Base-by-base conservation (phyloP, 2,888 invertebrate genomes). In the Campoplex capitator region DNA sequence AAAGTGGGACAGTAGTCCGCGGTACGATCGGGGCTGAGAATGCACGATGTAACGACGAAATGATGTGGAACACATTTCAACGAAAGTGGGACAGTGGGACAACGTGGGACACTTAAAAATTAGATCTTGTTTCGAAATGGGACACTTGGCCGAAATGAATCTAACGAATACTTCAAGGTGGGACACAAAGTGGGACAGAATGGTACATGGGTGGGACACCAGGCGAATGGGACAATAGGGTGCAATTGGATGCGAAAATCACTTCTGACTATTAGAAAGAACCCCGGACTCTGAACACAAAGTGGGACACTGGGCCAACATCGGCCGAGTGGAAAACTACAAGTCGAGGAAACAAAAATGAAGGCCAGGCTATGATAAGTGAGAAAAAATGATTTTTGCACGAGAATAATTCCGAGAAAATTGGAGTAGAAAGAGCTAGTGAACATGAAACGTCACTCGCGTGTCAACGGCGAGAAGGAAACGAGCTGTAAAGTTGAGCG, bases 211-310 rank as follows among this genome's bases (percentile, higher is more conserved):
- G 23, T 23, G 23, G 23, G 23, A 23, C 23, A 23, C 23, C 0
- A 23, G 23, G 23, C 0, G 23, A 23, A 23, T 23, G 23, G 23
- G 23, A 23, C 23, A 23, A 23, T 23, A 23, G 23, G 23, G 23
- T 23, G 23, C 23, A 23, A 23, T 23, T 23, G 23, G 23, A 23
- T 23, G 23, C 23, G 23, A 23, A 23, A 23, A 23, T 23, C 23
- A 23, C 23, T 23, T 23, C 23, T 23, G 23, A 23, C 0, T 23
- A 23, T 23, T 23, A 23, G 23, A 45, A 45, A 51, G 16, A 51
- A 51, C 6, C 2, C 18, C 11, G 16, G 94, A 0, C 0, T 94
- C 94, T 82, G 70, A 84, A 28, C 58, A 74, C 56, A 23, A 70
- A 79, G 13, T 51, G 6, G 62, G 13, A 6, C 8, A 58, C 9